Base-by-base conservation (phyloP, 2,888 invertebrate genomes). In the Schrankia costaestrigalis region DNA sequence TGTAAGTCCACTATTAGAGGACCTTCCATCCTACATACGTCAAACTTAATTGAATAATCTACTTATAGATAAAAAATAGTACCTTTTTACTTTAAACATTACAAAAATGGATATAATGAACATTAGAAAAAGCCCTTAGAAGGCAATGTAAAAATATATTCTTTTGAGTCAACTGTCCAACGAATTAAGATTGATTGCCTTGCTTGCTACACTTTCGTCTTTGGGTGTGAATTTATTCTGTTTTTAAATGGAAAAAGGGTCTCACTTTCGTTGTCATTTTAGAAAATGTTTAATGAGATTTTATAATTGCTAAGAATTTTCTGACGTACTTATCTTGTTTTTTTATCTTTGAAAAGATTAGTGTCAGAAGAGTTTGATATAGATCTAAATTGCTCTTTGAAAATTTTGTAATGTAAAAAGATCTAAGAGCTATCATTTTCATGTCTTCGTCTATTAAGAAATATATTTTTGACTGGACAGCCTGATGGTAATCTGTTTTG, bases 101-200 rank as follows among this genome's bases (percentile, higher is more conserved):
- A n/a, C n/a, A n/a, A n/a, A n/a, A n/a, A n/a, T n/a, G n/a, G n/a
- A n/a, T n/a, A n/a, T n/a, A n/a, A n/a, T n/a, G n/a, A n/a, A n/a
- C n/a, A n/a, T n/a, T n/a, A n/a, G n/a, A n/a, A n/a, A n/a, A n/a
- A n/a, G n/a, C n/a, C n/a, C n/a, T n/a, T n/a, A n/a, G n/a, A n/a
- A n/a, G n/a, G n/a, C n/a, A n/a, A 11, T 22, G 9, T 12, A 2
- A 12, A 23, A 75, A 75, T 67, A 65, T 37, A 57, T 63, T 74
- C 67, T 75, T 78, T 76, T 72, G 69, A 73, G 64, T 68, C 56
- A 51, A 53, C 63, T 70, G 76, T 75, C 75, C 47, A 30, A 54
- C 35, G 67, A 78, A 78, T 78, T 70, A 72, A 74, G 77, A 77
- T 76, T 78, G 77, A 78, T 74, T 62, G 49, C 64, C 51, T 33